Base-by-base conservation (phyloP, 2,113 vertebrate species). In the Vulpes ferrilata region DNA sequence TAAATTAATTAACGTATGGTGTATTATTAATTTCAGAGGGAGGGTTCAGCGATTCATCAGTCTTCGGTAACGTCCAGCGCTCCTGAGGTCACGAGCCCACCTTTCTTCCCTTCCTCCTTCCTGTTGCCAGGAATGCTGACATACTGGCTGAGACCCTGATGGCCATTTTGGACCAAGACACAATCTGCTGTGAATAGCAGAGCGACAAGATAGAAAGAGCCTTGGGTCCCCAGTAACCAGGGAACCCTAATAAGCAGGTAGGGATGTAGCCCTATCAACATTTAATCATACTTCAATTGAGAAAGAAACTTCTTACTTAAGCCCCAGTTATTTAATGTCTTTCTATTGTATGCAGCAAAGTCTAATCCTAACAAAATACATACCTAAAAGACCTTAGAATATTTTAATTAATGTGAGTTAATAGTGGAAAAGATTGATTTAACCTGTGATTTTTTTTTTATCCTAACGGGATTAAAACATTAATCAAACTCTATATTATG, bases 401-500 rank as follows among this genome's bases (percentile, higher is more conserved):
- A 22, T 80, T 92, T 96, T 90, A 87, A 87, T 90, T 84, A 89
- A 88, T 83, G 11, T 96, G 62, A 87, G 27, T 78, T 89, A 93
- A 60, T 76, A 74, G 81, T 57, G 30, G 32, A 83, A 82, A 80
- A n/a, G 10, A 65, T 57, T 67, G 74, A 93, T 57, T 93, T 92
- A 89, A 83, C 30, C 13, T 78, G 19, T 92, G 55, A 73, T 64
- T 89, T 94, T 69, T 69, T 65, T 88, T 76, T 53, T 76, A 86
- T 51, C 51, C 76, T 93, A 89, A 88, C 86, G 67, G 51, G 30
- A 91, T 73, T 93, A n/a, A 96, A 92, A 86, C 60, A 95, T 79
- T 93, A 92, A 95, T 96, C 86, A 88, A 93, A 96, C 20, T 86
- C 91, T 55, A 64, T 90, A 67, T 82, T 91, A 69, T 30, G 30